Percentiles rank a stretch among this genome's conserved stretches.
phyloP scores from a whole-genome alignment of 1,140 invertebrate species.

The Pseudomyrmex pallidus region DNA sequence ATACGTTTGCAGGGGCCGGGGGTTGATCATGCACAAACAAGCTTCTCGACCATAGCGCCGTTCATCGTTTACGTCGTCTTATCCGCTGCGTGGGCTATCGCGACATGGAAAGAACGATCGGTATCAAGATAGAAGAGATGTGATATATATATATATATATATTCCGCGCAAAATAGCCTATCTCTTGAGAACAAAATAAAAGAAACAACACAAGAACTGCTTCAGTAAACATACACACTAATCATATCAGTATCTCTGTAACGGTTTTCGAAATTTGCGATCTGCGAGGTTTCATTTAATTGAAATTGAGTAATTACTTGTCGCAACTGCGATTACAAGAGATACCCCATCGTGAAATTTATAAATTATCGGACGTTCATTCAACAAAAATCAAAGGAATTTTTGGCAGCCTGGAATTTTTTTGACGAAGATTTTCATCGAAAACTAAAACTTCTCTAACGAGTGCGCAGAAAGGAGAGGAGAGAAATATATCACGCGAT shows the following conservation, averaged over 20 bases:
- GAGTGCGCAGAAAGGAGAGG: not conserved
- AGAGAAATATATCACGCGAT: conserved; percentile 21
- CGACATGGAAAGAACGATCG: conserved; percentile 26
- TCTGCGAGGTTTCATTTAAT: too few relatives aligned
- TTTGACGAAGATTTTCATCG: not conserved
- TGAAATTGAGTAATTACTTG: too few relatives aligned
- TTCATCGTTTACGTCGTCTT: conserved; percentile 27
- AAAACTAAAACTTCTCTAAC: conserved; percentile 4
- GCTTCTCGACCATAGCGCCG: not conserved
- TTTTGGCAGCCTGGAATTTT: not conserved
- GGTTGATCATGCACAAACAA: conserved; percentile 37
- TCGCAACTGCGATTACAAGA: too few relatives aligned
- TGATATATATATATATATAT: not conserved
- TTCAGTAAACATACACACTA: not conserved
- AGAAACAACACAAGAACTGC: not conserved
- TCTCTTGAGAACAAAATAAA: too few relatives aligned
- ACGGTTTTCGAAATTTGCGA: too few relatives aligned
- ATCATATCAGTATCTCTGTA: too few relatives aligned
- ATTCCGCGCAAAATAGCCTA: too few relatives aligned
- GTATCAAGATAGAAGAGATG: conserved; percentile 13
- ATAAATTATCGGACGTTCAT: not conserved
- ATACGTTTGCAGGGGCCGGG: not conserved
- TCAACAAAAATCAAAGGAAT: too few relatives aligned
- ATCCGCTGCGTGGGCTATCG: conserved; percentile 17
- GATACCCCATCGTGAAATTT: too few relatives aligned